Evolutionary conservation across 2,113 vertebrate species (phyloP).

Genomic region (Oreochromis niloticus): DNA sequence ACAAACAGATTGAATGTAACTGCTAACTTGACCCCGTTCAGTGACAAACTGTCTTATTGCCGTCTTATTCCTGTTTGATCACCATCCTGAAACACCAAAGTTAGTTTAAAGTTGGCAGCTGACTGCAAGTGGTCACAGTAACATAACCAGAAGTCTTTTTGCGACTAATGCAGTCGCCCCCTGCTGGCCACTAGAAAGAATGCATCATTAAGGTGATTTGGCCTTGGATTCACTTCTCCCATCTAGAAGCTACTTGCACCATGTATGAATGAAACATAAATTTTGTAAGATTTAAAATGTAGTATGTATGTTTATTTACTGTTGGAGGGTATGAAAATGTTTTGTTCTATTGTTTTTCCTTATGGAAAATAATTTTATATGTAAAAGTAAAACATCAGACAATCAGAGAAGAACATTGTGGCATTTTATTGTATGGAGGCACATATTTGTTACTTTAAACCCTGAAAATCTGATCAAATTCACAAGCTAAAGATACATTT

Average conservation of each 20-base stretch:
- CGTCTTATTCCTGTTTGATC: not conserved
- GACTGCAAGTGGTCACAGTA: not conserved
- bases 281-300: not conserved
- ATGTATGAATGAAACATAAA: not conserved
- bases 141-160: not conserved
- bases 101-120: not conserved
- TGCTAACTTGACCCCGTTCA: not conserved
- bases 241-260: not conserved
- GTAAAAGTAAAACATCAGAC: not conserved
- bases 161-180: not conserved
- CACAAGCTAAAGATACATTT: not conserved
- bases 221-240: not conserved
- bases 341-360: not conserved
- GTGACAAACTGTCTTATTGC: not conserved
- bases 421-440: constrained; percentile 8
- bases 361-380: not conserved
- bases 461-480: not conserved
- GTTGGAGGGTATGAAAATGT: not conserved
- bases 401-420: not conserved
- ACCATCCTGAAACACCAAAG: not conserved
- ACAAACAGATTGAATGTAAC: not conserved
- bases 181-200: not conserved
- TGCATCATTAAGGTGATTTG: not conserved
- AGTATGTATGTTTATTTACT: not conserved
- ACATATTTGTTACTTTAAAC: not conserved